Percentiles rank a stretch among this genome's conserved stretches.
phyloP scores from a whole-genome alignment of 2,797 vertebrate genomes.

The Anguilla marmorata region DNA sequence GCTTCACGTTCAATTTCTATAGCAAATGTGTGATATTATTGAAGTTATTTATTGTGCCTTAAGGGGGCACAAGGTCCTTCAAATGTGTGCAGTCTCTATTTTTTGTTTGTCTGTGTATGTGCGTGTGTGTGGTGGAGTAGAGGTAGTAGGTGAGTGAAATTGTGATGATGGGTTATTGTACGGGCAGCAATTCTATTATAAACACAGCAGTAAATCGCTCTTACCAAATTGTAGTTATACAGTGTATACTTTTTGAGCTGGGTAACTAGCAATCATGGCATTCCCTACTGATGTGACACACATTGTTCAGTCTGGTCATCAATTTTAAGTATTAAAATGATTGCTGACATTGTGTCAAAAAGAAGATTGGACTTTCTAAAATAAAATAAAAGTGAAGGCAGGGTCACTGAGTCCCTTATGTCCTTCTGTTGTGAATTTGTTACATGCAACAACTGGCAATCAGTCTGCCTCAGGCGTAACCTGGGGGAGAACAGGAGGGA shows the following conservation, averaged over 20 bases:
- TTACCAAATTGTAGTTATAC: conserved; percentile 60
- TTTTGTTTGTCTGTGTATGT: conserved; percentile 31
- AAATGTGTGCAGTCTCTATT: conserved; percentile 39
- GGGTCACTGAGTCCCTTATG: conserved; percentile 32
- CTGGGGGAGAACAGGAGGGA: conserved; percentile 30
- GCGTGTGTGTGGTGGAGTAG: conserved; percentile 3
- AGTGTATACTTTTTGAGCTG: conserved; percentile 59
- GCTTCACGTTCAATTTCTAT: conserved; percentile 39
- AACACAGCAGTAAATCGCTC: conserved; percentile 48
- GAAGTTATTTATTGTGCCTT: conserved; percentile 37
- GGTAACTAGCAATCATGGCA: conserved; percentile 70
- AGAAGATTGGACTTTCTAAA: conserved; percentile 45
- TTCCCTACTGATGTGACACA: conserved; percentile 60
- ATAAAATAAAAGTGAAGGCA: conserved; percentile 36
- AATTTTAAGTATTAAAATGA: conserved; percentile 69
- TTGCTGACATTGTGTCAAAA: conserved; percentile 61
- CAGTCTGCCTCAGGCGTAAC: conserved; percentile 49
- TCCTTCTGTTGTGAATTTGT: conserved; percentile 41
- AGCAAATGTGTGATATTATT: conserved; percentile 36
- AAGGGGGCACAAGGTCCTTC: conserved; percentile 31
- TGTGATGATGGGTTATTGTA: conserved; percentile 64
- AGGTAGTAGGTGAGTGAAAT: not conserved
- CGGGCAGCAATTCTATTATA: conserved; percentile 57
- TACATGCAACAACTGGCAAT: conserved; percentile 42
- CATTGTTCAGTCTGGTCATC: conserved; percentile 65